Percentiles rank a stretch among this genome's conserved stretches.
Evolutionary conservation across 2,113 vertebrate species (phyloP).

Genomic region (Gasterosteus nipponicus): DNA sequence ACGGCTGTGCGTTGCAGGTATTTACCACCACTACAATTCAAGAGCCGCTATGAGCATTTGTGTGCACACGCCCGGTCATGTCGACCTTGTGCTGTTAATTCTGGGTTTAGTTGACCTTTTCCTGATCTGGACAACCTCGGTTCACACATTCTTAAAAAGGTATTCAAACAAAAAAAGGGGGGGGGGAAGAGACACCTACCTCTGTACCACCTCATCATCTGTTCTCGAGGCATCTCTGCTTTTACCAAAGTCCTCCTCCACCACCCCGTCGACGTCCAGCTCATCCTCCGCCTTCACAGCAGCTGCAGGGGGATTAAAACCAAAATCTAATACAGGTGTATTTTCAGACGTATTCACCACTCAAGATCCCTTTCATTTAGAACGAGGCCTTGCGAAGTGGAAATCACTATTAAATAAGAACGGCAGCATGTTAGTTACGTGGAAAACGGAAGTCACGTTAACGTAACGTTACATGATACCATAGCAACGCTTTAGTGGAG

Average conservation of each 20-base stretch:
- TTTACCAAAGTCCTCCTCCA: conserved; percentile 94
- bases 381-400: not conserved
- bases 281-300: conserved; percentile 80
- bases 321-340: not conserved
- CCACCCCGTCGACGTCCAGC: conserved; percentile 86
- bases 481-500: not conserved
- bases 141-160: not conserved
- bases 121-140: not conserved
- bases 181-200: conserved; percentile 73
- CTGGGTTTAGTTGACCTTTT: not conserved
- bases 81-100: conserved; percentile 48
- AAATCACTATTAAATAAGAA: not conserved
- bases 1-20: not conserved
- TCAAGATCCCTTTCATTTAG: not conserved
- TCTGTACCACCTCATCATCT: conserved; percentile 94
- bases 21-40: not conserved
- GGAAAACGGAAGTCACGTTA: not conserved
- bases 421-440: not conserved
- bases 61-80: conserved; percentile 42
- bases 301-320: conserved; percentile 28
- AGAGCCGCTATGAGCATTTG: not conserved
- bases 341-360: not conserved
- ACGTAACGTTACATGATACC: not conserved
- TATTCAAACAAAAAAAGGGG: not conserved
- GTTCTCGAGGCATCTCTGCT: conserved; percentile 94